Evolutionary conservation across 2,113 vertebrate species (phyloP).

Genomic region (Puma concolor): DNA sequence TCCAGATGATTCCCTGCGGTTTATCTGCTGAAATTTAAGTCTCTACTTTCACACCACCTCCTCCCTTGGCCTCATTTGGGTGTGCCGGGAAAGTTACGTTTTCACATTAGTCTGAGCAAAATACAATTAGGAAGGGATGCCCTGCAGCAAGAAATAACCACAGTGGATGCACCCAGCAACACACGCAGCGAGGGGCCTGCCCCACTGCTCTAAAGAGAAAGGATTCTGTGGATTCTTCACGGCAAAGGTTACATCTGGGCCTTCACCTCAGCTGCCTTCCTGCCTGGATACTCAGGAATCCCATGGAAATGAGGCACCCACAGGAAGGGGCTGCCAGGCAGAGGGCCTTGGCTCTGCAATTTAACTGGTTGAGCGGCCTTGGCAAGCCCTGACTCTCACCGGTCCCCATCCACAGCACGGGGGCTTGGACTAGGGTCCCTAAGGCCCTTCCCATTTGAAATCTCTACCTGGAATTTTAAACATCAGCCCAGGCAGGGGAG

Average conservation of each 20-base stretch:
- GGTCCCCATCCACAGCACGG: background rate
- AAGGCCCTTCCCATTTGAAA: background rate
- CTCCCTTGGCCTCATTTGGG: background rate
- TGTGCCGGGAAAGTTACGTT: background rate
- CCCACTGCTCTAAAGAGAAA: background rate
- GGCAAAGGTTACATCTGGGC: background rate
- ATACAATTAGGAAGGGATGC: background rate
- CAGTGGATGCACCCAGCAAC: background rate
- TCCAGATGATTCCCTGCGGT: background rate
- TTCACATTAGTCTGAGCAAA: slow-evolving; percentile 38
- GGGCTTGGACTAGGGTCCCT: background rate
- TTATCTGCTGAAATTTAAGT: background rate
- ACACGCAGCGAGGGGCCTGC: background rate
- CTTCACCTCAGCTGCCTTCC: background rate
- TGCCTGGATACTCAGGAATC: background rate
- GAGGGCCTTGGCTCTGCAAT: background rate
- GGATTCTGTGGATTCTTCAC: background rate
- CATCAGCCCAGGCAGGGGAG: background rate
- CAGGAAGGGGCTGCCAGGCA: background rate
- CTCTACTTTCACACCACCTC: background rate
- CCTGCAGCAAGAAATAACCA: background rate
- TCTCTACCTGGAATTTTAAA: background rate
- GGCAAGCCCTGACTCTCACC: background rate
- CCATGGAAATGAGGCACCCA: background rate
- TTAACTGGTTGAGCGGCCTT: background rate